Percentiles rank a stretch among this genome's conserved stretches.
Conservation (phyloP, 2,888 invertebrate genomes). For the Athrips mouffetella region DNA sequence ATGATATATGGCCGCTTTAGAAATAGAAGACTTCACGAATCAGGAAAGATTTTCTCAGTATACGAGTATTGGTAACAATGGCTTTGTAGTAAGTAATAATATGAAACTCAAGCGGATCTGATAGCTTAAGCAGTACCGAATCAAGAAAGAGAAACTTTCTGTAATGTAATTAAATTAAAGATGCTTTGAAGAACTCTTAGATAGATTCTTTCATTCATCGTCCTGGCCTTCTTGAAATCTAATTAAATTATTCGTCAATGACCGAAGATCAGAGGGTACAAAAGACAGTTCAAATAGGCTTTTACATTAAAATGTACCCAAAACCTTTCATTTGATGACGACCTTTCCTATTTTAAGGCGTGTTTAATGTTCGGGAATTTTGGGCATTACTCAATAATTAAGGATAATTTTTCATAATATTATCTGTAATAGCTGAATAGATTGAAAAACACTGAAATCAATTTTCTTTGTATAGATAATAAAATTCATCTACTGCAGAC, state of each 20-base stretch:
- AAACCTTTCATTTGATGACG: too few relatives aligned
- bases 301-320: not conserved
- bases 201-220: conserved; percentile 2
- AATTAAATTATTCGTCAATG: conserved; percentile 4
- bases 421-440: too few relatives aligned
- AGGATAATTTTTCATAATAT: too few relatives aligned
- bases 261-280: not conserved
- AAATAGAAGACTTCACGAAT: conserved; percentile 39
- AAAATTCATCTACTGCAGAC: too few relatives aligned
- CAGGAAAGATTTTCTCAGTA: too few relatives aligned
- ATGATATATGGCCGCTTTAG: conserved; percentile 34
- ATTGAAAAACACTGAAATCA: too few relatives aligned
- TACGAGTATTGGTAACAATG: not conserved
- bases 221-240: conserved; percentile 10
- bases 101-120: conserved; percentile 45
- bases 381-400: too few relatives aligned
- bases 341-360: too few relatives aligned
- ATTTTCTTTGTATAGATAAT: too few relatives aligned
- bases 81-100: conserved; percentile 33
- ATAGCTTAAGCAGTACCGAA: conserved; percentile 30
- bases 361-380: too few relatives aligned
- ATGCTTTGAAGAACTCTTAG: conserved; percentile 3
- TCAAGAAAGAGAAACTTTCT: not conserved
- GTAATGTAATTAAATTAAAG: not conserved
- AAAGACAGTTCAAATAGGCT: not conserved